Conservation (phyloP, 2,797 vertebrate species). For the Peromyscus nudipes region DNA sequence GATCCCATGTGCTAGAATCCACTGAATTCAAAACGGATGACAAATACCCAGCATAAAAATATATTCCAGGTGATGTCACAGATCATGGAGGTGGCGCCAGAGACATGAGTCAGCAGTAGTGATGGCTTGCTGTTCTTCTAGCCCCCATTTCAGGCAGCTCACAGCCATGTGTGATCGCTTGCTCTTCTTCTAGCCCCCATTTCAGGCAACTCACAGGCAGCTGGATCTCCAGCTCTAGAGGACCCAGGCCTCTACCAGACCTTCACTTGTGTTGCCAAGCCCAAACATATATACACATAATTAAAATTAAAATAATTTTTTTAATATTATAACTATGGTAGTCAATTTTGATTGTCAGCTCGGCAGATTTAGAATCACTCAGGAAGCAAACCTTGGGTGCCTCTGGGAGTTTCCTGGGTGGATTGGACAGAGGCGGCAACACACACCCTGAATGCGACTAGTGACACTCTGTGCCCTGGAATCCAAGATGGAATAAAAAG, state of each 20-base stretch:
- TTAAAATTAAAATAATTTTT: neutral
- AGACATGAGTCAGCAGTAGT: neutral
- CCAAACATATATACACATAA: neutral
- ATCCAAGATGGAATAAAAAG: neutral
- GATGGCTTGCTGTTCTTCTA: neutral
- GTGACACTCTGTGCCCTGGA: neutral
- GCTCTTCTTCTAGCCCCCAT: no score
- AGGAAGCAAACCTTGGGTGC: neutral
- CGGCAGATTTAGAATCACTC: neutral
- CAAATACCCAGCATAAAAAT: neutral
- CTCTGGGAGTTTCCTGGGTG: neutral
- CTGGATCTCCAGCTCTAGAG: neutral
- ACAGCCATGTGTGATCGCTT: no score
- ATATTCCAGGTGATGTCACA: neutral
- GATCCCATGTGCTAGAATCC: constrained; percentile 1
- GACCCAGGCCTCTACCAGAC: neutral
- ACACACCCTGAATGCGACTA: neutral
- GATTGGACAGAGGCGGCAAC: neutral
- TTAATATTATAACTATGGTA: neutral
- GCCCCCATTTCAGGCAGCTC: no score
- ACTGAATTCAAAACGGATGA: constrained; percentile 33
- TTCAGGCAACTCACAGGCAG: neutral
- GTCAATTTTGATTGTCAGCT: neutral
- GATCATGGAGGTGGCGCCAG: neutral
- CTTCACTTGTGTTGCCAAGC: neutral